phyloP scores from a whole-genome alignment of 2,113 vertebrate genomes.

The Actinemys pallida region DNA sequence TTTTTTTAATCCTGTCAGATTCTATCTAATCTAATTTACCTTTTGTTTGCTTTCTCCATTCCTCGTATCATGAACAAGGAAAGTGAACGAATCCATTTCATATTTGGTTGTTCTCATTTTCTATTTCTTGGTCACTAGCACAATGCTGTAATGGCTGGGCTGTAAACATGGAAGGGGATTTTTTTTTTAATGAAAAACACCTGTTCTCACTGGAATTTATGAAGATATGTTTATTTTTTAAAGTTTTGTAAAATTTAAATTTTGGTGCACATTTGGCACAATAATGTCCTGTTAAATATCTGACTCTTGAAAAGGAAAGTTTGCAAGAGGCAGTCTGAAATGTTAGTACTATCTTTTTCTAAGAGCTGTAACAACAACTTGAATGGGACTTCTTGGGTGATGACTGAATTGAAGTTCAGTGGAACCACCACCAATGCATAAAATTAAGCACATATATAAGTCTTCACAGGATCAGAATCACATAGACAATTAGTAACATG shows the following conservation, averaged over 20 bases:
- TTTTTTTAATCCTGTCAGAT: neutral
- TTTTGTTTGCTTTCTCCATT: neutral
- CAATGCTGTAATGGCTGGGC: neutral
- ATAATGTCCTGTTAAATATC: neutral
- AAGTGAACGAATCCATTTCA: accelerated
- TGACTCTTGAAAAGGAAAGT: neutral
- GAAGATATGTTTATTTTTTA: neutral
- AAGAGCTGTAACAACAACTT: neutral
- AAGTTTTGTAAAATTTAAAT: neutral
- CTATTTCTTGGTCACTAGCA: neutral
- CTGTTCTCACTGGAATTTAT: neutral
- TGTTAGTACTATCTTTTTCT: neutral
- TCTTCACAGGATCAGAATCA: neutral
- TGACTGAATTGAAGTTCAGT: neutral
- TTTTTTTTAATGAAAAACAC: neutral
- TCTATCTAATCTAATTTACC: neutral
- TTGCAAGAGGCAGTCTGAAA: neutral
- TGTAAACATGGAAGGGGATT: neutral
- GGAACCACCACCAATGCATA: neutral
- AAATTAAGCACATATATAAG: neutral
- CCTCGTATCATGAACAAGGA: neutral
- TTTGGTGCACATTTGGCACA: neutral
- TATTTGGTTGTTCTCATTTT: neutral
- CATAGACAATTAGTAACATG: neutral
- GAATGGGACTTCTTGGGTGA: neutral